Evolutionary conservation across 2,113 vertebrate species (phyloP).

Genomic region (Canis aureus): DNA sequence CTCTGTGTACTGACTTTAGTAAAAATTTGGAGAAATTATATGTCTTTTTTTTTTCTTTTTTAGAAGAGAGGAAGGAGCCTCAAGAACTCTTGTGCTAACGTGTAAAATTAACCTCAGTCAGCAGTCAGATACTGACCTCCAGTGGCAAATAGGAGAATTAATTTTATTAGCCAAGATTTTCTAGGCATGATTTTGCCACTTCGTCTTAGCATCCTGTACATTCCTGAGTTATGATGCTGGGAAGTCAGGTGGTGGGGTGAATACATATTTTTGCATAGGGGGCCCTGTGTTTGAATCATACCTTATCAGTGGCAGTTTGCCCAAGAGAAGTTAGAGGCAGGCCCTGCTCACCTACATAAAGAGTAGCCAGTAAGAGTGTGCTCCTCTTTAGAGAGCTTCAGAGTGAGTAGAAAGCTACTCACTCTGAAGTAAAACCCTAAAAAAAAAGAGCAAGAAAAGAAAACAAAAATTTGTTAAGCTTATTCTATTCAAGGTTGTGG

Average conservation of each 20-base stretch:
- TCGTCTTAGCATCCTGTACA: background rate
- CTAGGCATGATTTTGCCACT: background rate
- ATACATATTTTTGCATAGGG: background rate
- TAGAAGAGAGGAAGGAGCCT: background rate
- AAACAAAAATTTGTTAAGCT: background rate
- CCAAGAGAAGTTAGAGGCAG: too few species aligned
- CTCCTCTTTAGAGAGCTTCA: too few species aligned
- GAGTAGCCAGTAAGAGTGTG: background rate
- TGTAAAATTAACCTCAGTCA: background rate
- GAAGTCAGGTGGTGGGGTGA: background rate
- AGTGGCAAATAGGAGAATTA: background rate
- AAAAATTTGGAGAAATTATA: background rate
- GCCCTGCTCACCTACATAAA: accelerated
- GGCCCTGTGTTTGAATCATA: background rate
- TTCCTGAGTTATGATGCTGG: background rate
- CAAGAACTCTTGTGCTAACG: background rate
- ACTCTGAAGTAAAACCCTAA: background rate
- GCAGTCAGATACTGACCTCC: constrained; percentile 27
- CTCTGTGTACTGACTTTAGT: background rate
- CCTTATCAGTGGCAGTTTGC: too few species aligned
- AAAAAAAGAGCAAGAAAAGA: background rate
- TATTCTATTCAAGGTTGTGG: background rate
- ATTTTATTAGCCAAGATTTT: background rate
- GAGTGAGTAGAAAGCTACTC: background rate
- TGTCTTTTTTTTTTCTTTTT: background rate